These are phyloP conservation scores for Pelecanus crispus DNA, from an alignment of 2,113 vertebrate species.

Conservation along the genomic window DNA sequence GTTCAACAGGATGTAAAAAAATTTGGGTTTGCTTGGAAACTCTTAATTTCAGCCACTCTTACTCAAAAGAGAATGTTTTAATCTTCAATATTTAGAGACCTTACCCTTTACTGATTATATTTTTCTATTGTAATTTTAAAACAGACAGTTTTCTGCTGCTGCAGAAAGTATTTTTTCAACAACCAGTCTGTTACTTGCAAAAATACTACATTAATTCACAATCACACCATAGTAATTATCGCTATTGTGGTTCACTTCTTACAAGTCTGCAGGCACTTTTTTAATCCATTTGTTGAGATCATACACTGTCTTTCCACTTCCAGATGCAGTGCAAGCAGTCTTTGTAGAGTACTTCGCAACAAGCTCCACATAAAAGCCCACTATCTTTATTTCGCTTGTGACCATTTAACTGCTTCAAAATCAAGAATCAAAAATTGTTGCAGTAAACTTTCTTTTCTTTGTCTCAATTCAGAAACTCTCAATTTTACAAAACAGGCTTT, in stretches of 20 bases:
- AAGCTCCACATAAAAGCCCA: not conserved
- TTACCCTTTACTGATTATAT: not conserved
- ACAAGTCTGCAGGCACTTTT: not conserved
- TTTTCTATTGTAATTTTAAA: not conserved
- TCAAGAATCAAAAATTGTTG: not conserved
- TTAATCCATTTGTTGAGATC: not conserved
- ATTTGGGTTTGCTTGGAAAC: rapidly evolving
- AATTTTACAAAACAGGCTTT: not conserved
- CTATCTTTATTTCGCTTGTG: not conserved
- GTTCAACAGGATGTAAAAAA: not conserved
- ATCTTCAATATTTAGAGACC: not conserved
- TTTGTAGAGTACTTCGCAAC: not conserved
- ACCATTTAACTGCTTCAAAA: not conserved
- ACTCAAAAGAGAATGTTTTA: not conserved
- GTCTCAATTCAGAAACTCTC: not conserved
- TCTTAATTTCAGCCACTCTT: not conserved
- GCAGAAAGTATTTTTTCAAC: not conserved
- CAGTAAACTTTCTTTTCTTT: not conserved
- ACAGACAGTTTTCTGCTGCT: not conserved
- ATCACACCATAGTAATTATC: not conserved
- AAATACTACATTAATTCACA: not conserved
- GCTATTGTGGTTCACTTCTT: not conserved
- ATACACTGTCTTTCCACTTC: not conserved
- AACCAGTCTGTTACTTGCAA: not conserved
- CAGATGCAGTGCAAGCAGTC: not conserved